phyloP scores from a whole-genome alignment of 2,113 vertebrate genomes.

The Oryzias melastigma region DNA sequence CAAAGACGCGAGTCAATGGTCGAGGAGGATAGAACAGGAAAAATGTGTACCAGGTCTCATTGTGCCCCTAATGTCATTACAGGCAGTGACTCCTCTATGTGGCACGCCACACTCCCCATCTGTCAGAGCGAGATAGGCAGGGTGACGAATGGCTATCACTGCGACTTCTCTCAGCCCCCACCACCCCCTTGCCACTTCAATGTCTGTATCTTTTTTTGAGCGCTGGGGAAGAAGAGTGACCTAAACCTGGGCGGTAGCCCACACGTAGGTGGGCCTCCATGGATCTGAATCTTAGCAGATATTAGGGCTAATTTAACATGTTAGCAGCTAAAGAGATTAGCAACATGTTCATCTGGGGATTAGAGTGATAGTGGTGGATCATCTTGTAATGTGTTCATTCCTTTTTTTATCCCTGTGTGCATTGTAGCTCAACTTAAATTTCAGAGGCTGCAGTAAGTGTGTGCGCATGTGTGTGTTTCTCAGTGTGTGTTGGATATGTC shows the following conservation, averaged over 20 bases:
- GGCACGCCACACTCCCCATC: slow-evolving; percentile 65
- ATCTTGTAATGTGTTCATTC: slow-evolving; percentile 72
- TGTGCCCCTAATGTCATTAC: slow-evolving; percentile 81
- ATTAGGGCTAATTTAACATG: slow-evolving; percentile 76
- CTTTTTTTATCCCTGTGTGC: slow-evolving; percentile 34
- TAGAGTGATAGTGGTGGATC: slow-evolving; percentile 72
- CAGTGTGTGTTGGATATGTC: slow-evolving; percentile 50
- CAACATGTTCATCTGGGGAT: slow-evolving; percentile 74
- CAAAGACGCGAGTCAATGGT: slow-evolving; percentile 55
- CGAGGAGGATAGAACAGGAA: slow-evolving; percentile 53
- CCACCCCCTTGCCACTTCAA: slow-evolving; percentile 35
- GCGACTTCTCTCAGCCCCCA: slow-evolving; percentile 51
- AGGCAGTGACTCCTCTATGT: slow-evolving; percentile 73
- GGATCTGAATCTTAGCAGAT: slow-evolving; percentile 63
- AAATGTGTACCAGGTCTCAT: slow-evolving; percentile 69
- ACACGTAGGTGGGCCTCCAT: slow-evolving; percentile 68
- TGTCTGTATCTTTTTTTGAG: slow-evolving; percentile 51
- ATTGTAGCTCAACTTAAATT: slow-evolving; percentile 59
- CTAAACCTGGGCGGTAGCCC: slow-evolving; percentile 73
- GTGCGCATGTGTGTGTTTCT: slow-evolving; percentile 21
- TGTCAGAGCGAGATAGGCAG: slow-evolving; percentile 74
- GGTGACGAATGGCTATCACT: slow-evolving; percentile 75
- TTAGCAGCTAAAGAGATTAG: slow-evolving; percentile 78
- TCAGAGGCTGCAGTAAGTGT: slow-evolving; percentile 34
- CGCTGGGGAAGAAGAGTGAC: slow-evolving; percentile 65